Conservation (phyloP, 2,888 invertebrate genomes). For the Dromius quadrimaculatus region DNA sequence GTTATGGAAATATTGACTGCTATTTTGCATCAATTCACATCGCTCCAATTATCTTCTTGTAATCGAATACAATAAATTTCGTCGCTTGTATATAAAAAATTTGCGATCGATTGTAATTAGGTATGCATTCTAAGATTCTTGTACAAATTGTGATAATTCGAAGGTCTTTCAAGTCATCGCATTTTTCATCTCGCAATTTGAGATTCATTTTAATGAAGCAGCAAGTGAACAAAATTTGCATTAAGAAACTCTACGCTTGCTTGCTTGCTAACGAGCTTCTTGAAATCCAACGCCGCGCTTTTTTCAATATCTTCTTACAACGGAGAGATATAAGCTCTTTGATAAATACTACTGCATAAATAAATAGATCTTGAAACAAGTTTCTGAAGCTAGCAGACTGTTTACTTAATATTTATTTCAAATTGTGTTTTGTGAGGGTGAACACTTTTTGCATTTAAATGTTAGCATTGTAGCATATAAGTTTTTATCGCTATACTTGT, state of each 20-base stretch:
- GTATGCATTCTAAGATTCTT: no score
- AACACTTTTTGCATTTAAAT: slow-evolving; percentile 34
- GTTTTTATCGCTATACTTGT: slow-evolving; percentile 31
- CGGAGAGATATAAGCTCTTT: neutral
- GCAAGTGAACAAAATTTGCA: slow-evolving; percentile 31
- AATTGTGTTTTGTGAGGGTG: slow-evolving; percentile 22
- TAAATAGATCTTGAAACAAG: slow-evolving; percentile 7
- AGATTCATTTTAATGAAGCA: slow-evolving; percentile 33
- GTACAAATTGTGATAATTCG: no score
- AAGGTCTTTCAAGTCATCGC: neutral
- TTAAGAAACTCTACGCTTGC: slow-evolving; percentile 17
- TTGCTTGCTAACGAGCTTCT: slow-evolving; percentile 22
- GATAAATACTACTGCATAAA: slow-evolving; percentile 11
- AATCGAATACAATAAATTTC: no score
- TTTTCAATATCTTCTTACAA: slow-evolving; percentile 11
- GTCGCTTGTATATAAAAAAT: no score
- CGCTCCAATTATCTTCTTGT: no score
- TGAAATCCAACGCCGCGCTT: no score
- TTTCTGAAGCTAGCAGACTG: neutral
- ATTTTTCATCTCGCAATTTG: slow-evolving; percentile 28
- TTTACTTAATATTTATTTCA: slow-evolving; percentile 31
- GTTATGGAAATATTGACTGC: no score
- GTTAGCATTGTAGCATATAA: slow-evolving; percentile 27
- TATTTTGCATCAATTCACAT: no score
- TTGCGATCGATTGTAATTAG: no score